phyloP scores from a whole-genome alignment of 2,888 invertebrate genomes.

The Uloborus plumipes region DNA sequence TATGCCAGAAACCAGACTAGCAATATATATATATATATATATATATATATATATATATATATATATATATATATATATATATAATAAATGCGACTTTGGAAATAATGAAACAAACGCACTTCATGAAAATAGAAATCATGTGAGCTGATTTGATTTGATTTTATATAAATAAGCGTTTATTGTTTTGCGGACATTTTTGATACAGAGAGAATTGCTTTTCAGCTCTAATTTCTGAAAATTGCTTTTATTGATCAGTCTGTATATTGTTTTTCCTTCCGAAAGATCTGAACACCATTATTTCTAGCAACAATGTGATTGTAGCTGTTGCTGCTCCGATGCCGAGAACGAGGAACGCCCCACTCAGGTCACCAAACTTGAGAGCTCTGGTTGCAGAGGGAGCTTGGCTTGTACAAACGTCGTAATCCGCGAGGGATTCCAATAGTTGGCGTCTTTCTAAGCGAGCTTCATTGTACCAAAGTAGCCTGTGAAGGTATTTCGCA shows the following conservation, averaged over 20 bases:
- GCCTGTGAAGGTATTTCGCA: background rate
- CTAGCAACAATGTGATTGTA: background rate
- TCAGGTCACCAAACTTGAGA: background rate
- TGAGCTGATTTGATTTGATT: too few species aligned
- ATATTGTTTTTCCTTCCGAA: too few species aligned
- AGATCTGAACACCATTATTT: background rate
- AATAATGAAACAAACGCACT: too few species aligned
- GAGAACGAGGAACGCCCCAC: background rate
- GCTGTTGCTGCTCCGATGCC: background rate
- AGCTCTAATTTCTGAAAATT: too few species aligned
- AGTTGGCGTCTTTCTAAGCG: background rate
- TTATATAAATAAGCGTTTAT: constrained; percentile 17
- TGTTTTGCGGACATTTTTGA: too few species aligned
- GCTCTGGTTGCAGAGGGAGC: background rate
- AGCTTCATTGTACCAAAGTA: background rate
- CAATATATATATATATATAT: constrained; percentile 1
- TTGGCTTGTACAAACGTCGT: background rate
- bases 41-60: constrained; percentile 20
- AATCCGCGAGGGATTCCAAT: background rate
- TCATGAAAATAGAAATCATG: too few species aligned
- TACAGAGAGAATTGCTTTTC: too few species aligned
- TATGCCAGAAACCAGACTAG: too few species aligned
- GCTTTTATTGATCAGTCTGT: too few species aligned
- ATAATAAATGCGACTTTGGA: too few species aligned
- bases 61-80: constrained; percentile 23